A percentile compares a stretch with the other conserved stretches of the same genome.
Conservation (phyloP, 2,113 vertebrate genomes). For the Heteronetta atricapilla region DNA sequence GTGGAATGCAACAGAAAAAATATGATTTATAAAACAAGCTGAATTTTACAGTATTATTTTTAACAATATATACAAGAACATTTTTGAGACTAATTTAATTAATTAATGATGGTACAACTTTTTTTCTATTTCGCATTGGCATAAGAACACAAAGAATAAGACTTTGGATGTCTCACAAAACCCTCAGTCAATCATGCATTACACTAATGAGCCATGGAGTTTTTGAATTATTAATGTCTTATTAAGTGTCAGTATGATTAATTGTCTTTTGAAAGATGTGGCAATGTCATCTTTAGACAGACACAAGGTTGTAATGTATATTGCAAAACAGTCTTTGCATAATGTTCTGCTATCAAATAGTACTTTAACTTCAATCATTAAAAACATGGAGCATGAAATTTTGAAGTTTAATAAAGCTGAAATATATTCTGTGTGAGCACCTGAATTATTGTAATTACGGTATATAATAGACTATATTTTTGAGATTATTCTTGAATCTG, state of each 20-base stretch:
- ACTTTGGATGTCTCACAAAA: neutral
- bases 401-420: neutral
- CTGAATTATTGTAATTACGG: neutral
- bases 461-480: neutral
- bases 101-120: neutral
- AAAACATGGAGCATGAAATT: neutral
- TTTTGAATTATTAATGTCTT: conserved; percentile 10
- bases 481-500: neutral
- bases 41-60: neutral
- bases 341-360: neutral
- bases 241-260: neutral
- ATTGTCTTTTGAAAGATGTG: neutral
- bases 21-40: neutral
- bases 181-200: neutral
- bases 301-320: neutral
- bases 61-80: neutral
- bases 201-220: neutral
- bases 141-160: neutral
- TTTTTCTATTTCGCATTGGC: neutral
- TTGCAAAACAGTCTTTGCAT: neutral
- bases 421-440: neutral
- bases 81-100: neutral
- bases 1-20: neutral
- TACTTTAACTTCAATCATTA: neutral
- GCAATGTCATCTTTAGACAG: neutral